Base-by-base conservation (phyloP, 2,888 invertebrate genomes). In the Neuroscelio doddi region DNA sequence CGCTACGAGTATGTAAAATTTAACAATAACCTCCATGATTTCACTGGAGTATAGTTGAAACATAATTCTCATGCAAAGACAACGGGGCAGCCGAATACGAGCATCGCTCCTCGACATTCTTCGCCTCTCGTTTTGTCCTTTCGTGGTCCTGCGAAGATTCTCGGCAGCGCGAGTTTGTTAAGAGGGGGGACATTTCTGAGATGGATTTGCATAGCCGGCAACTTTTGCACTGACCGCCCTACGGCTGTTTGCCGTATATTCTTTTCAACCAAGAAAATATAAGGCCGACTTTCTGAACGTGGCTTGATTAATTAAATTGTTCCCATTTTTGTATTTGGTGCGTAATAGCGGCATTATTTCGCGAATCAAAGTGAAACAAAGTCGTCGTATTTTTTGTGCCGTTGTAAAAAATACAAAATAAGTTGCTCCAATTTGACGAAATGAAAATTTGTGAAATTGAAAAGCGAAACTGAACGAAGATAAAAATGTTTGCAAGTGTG, bases 1-100 rank as follows among this genome's bases (percentile, higher is more conserved):
- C 8, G 26, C 26, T 8, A 4, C 26, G 8, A 26, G 8, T 26
- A 26, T 26, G 4, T 30, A 10, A 9, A 10, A 3, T 30, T 30
- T 30, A 9, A 30, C 21, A 5, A 21, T 3, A 21, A 21, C 5
- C 21, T 9, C 30, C 24, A 42, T 32, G 53, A 58, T 64, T 57
- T 44, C 57, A 44, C 47, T 49, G 38, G 44, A 30, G 50, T 50
- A 51, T 46, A 64, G 39, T 52, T 49, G 38, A 36, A 30, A 45
- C 49, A 51, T 46, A 64, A 57, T 64, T 57, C 51, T 57, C 52
- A 52, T 57, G 47, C 52, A 64, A 49, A 47, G 57, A 57, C 57
- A 44, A 44, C 57, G 34, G 10, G 14, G 10, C 34, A 10, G 14
- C 3, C 34, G 34, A 34, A 34, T n/a, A 1, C 56, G 55, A 55